Evolutionary conservation across 2,113 vertebrate species (phyloP), one percentile per base, ranked within the genome.

Genomic region (Antigone vipio): DNA sequence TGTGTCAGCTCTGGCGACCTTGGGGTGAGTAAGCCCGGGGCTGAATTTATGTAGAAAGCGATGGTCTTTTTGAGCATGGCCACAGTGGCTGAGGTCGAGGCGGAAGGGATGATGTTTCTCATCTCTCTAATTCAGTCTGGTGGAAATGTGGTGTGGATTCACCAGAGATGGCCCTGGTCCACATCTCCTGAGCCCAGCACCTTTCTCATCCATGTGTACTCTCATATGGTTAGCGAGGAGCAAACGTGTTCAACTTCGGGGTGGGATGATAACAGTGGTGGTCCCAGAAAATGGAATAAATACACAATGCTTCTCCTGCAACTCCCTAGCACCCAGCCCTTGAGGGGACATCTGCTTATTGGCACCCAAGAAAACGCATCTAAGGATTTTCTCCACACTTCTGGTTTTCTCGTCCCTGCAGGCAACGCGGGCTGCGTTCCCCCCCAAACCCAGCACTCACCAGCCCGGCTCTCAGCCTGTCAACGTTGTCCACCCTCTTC

Each of bases 401-500:
- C 26, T 55, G 32, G 20, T 67, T 32, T 19, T 72, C 80, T 82
- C 13, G 0, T 58, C 38, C 2, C 35, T 11, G 40, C 94, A 97
- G 97, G 79, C 44, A 19, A 2, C 75, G 0, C 45, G 66, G 34
- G 27, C 62, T 7, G 74, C 97, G 0, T 98, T 99, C 68, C 98
- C 97, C 7, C 95, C 97, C 34, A 97, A 97, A 23, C 77, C 98
- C 4, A 92, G 79, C 4, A 55, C 97, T 8, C 71, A 58, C 11
- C 96, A 95, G 23, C 97, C 95, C 0, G 95, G 97, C 55, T 97
- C 97, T 40, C 99, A 99, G 91, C 99, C 98, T 1, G 79, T 99
- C 96, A 99, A 99, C 73, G 32, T 99, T 1, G 99, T 99, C 35
- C 98, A 98, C 11, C 99, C 99, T 18, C 98, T 99, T 23, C 98